Percentiles rank a stretch among this genome's conserved stretches.
Evolutionary conservation across 2,797 vertebrate species (phyloP).

Genomic region (Enteromius fasciolatus): DNA sequence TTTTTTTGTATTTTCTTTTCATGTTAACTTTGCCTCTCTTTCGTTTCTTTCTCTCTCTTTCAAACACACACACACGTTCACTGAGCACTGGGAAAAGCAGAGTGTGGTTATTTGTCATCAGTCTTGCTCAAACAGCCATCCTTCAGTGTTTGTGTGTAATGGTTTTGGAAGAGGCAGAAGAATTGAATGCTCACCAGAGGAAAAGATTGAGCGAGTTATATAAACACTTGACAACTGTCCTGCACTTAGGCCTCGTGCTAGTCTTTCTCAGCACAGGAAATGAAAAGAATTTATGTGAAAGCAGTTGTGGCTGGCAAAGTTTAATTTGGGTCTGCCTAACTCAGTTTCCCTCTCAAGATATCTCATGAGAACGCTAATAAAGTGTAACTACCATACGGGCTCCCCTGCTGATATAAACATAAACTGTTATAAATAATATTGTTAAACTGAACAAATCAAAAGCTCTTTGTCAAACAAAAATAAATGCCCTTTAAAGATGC

Average conservation of each 20-base stretch:
- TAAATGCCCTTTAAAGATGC: neutral
- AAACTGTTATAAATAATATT: too few relatives aligned
- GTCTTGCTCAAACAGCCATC: slow-evolving; percentile 60
- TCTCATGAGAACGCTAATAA: slow-evolving; percentile 18
- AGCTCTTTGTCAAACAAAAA: slow-evolving; percentile 11
- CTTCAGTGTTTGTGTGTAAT: slow-evolving; percentile 67
- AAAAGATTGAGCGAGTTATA: slow-evolving; percentile 45
- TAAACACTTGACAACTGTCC: slow-evolving; percentile 42
- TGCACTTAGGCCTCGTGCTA: neutral
- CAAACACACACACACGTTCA: neutral
- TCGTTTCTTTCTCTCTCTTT: neutral
- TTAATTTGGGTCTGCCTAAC: slow-evolving; percentile 27
- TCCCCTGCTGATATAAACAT: slow-evolving; percentile 1
- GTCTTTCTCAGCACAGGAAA: slow-evolving; percentile 15
- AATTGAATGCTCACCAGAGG: slow-evolving; percentile 52
- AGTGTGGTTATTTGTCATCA: slow-evolving; percentile 61
- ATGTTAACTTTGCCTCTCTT: neutral
- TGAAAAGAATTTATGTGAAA: slow-evolving; percentile 4
- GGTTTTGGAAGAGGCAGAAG: slow-evolving; percentile 59
- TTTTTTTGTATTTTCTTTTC: neutral
- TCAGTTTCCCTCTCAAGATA: slow-evolving; percentile 2
- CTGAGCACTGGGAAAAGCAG: slow-evolving; percentile 51
- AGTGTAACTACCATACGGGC: slow-evolving; percentile 10
- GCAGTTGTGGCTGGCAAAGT: slow-evolving; percentile 1
- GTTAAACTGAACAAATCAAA: slow-evolving; percentile 26